Evolutionary conservation across 2,113 vertebrate genomes (phyloP), one percentile per base, ranked within the genome.

Genomic region (Macquaria australasica): DNA sequence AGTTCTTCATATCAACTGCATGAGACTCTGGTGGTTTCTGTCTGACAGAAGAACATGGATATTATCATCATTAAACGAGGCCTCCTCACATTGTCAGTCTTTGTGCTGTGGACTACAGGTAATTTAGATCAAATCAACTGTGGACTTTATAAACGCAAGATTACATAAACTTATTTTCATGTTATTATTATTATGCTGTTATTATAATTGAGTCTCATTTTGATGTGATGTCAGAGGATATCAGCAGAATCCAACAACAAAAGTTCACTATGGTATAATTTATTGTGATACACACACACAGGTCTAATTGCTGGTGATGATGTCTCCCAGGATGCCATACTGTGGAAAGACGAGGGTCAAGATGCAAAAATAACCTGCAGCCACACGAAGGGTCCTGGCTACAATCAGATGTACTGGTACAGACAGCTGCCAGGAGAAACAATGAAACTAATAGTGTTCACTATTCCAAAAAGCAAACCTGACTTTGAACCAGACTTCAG

Each of bases 341-440:
- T 90, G 23, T 82, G 48, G 67, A 34, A 1, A 41, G 6, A 8
- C 4, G 1, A 37, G 20, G 73, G 81, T 1, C 14, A 73, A 1
- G 18, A 10, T 51, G 82, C 72, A 8, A 69, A 73, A 6, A 73
- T 79, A 0, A 11, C 67, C 58, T 92, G 88, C 70, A 69, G 56
- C 4, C 90, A 91, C 59, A 75, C 43, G 0, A 73, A 80, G 58
- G 85, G 31, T 37, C 15, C 1, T 6, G 1, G 1, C 2, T 62
- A 34, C 6, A 8, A 3, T 45, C 45, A 72, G 31, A 50, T 50
- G 48, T 50, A 50, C 48, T 50, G 48, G 48, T 50, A 50, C 48
- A 50, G 48, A 50, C 48, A 50, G 48, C 48, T 50, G 16, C 48
- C 48, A 18, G 48, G 48, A 50, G 48, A 50, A 50, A 5, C 48